phyloP scores from a whole-genome alignment of 1,140 invertebrate genomes.

The Odontomachus brunneus region DNA sequence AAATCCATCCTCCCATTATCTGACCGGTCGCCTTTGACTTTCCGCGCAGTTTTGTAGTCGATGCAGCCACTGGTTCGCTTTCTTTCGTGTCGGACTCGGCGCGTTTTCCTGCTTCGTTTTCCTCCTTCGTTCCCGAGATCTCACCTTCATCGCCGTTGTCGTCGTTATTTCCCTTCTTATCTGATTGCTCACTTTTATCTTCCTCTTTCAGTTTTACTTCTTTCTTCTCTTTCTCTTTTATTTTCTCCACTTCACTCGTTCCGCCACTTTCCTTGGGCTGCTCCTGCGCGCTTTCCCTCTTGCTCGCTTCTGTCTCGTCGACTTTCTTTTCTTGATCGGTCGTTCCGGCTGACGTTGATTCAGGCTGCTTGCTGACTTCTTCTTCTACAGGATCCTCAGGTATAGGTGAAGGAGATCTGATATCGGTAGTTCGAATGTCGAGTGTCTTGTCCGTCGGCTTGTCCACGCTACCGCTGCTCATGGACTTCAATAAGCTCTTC shows the following conservation, averaged over 20 bases:
- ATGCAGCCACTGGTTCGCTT: conserved; percentile 21
- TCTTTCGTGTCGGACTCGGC: conserved; percentile 13
- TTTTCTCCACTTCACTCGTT: conserved; percentile 23
- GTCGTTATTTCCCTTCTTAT: conserved; percentile 32
- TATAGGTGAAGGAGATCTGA: conserved; percentile 79
- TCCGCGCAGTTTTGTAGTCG: conserved; percentile 85
- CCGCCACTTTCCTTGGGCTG: conserved; percentile 45
- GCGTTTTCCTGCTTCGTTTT: conserved; percentile 46
- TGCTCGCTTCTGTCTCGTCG: conserved; percentile 33
- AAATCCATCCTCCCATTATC: conserved; percentile 89
- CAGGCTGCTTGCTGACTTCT: conserved; percentile 59
- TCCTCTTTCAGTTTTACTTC: conserved; percentile 19
- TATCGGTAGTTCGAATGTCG: conserved; percentile 66
- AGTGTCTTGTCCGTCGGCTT: conserved; percentile 60
- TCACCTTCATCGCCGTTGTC: conserved; percentile 45
- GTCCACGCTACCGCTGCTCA: conserved; percentile 66
- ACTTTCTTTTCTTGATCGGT: conserved; percentile 28
- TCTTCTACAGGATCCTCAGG: conserved; percentile 78
- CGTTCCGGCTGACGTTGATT: neutral
- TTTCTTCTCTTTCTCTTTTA: conserved; percentile 29
- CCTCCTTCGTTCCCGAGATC: conserved; percentile 40
- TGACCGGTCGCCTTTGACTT: conserved; percentile 89
- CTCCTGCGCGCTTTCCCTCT: conserved; percentile 51
- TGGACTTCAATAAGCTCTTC: conserved; percentile 73
- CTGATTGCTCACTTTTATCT: conserved; percentile 39